Base-by-base conservation (phyloP, 2,797 vertebrate species). In the Lutjanus argentimaculatus region DNA sequence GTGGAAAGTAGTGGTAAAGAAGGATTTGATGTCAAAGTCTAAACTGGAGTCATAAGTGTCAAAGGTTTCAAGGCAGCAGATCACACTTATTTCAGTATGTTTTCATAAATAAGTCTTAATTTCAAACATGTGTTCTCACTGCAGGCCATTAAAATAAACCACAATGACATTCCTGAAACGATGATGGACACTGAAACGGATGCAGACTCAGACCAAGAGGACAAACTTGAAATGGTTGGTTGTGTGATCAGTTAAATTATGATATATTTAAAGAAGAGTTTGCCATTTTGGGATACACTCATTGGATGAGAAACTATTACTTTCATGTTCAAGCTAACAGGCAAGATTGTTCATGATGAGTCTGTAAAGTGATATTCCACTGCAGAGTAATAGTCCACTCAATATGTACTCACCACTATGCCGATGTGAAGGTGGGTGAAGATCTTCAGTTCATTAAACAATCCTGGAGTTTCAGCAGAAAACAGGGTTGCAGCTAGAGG, bases 181-280 rank as follows among this genome's bases (percentile, higher is more conserved):
- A 67, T 55, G 15, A 72, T 55, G 16, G 82, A 71, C 21, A 71
- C 67, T 15, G 48, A 63, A 21, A 12, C 42, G 1, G 57, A 72
- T 46, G 53, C 57, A 48, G 53, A 10, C 7, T 8, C 72, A 62
- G 62, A 67, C 21, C 62, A 67, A 53, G 73, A 65, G 25, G 0
- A 65, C 9, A 14, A 0, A 15, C 0, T 4, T 25, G 49, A 67
- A 67, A 45, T 66, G 61, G 76, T 78, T 25, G 19, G 52, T 70
- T 56, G 12, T 58, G 40, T 22, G 1, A 61, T 30, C 30, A 19
- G 17, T 51, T 51, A 51, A 7, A 45, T 15, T 5, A 13, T 51
- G 64, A 1, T 36, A 16, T 51, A 51, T n/a, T 30, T 30, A 46
- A 64, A n/a, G 62, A 46, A 46, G 46, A 46, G 19, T 43, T 45